These are phyloP conservation scores for Amphiprion ocellaris DNA, from an alignment of 2,113 vertebrate genomes.

Conservation along the genomic window DNA sequence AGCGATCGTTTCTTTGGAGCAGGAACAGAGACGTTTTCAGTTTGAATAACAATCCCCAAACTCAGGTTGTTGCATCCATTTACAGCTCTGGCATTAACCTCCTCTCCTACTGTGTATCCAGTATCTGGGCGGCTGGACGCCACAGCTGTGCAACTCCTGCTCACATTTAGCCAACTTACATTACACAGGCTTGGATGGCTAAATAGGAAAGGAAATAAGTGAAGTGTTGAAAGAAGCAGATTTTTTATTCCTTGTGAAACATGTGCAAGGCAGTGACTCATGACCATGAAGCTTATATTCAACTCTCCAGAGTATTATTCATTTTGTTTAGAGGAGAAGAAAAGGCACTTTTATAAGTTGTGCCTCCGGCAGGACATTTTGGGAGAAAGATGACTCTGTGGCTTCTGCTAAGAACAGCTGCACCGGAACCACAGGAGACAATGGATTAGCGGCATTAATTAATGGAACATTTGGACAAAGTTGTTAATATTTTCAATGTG, in stretches of 20 bases:
- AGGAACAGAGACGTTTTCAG: constrained; percentile 36
- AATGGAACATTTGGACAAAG: background rate
- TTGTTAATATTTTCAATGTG: background rate
- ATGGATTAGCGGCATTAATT: constrained; percentile 6
- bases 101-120: background rate
- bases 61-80: constrained; percentile 8
- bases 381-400: constrained; percentile 9
- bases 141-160: constrained; percentile 16
- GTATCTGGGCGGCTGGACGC: background rate
- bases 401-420: constrained; percentile 16
- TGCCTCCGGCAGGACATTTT: background rate
- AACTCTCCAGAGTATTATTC: background rate
- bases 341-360: background rate
- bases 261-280: background rate
- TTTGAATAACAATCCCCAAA: constrained; percentile 15
- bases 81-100: constrained; percentile 22
- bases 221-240: background rate
- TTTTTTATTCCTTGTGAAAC: background rate
- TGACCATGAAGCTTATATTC: background rate
- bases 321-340: background rate
- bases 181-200: background rate
- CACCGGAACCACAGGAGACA: background rate
- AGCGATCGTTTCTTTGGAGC: constrained; percentile 25
- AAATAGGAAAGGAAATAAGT: background rate
- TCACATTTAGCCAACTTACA: constrained; percentile 2